phyloP scores from a whole-genome alignment of 2,888 invertebrate genomes.

The Drosophila demipolita region DNA sequence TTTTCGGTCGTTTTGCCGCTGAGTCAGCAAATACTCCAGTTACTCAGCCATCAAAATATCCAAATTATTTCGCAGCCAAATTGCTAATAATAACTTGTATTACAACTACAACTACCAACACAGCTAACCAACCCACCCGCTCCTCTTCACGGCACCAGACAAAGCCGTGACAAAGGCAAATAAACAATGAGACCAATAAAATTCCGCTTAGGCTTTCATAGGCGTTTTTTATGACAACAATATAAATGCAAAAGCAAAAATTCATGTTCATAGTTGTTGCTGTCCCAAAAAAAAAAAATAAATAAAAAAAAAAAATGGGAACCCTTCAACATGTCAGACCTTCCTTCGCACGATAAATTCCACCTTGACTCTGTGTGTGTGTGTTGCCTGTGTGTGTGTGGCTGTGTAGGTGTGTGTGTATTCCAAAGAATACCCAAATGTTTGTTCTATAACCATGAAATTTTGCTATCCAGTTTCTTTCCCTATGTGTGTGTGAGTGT shows the following conservation, averaged over 20 bases:
- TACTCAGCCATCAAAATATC: constrained; percentile 68
- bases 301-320: constrained; percentile 23
- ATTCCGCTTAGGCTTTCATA: constrained; percentile 82
- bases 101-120: constrained; percentile 48
- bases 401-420: constrained; percentile 25
- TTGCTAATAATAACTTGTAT: constrained; percentile 80
- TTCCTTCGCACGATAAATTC: constrained; percentile 73
- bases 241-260: constrained; percentile 77
- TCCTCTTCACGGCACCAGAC: constrained; percentile 28
- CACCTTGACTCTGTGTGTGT: constrained; percentile 64
- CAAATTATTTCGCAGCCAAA: constrained; percentile 76
- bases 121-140: neutral
- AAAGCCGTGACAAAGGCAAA: constrained; percentile 77
- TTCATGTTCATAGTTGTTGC: constrained; percentile 46
- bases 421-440: constrained; percentile 66
- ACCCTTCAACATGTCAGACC: constrained; percentile 75
- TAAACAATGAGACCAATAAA: constrained; percentile 81
- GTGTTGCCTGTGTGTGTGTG: constrained; percentile 4
- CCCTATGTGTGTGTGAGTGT: constrained; percentile 32
- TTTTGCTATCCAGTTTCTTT: constrained; percentile 49
- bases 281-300: neutral
- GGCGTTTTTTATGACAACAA: constrained; percentile 83
- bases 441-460: constrained; percentile 74
- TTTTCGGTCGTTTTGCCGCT: constrained; percentile 44
- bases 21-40: constrained; percentile 51